Percentiles rank a stretch among this genome's conserved stretches.
Evolutionary conservation across 2,888 invertebrate species (phyloP).

Genomic region (Adela reaumurella): DNA sequence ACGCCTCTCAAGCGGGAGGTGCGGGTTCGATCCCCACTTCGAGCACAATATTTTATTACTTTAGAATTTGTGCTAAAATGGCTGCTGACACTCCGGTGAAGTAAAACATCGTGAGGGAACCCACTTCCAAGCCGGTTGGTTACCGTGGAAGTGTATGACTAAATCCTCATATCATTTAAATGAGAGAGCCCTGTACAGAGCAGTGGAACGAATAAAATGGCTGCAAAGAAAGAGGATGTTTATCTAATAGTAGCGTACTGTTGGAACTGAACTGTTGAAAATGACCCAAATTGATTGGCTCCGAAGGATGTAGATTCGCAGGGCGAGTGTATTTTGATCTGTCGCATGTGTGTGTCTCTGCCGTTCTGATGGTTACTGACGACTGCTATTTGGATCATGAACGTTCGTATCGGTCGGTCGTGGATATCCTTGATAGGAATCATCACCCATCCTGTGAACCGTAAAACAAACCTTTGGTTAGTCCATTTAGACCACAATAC

Average conservation of each 20-base stretch:
- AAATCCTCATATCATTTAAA: no score
- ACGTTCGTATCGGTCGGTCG: constrained; percentile 86
- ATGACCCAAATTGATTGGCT: constrained; percentile 70
- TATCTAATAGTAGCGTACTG: constrained; percentile 79
- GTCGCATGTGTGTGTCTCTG: constrained; percentile 95
- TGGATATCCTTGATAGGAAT: constrained; percentile 87
- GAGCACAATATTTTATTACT: no score
- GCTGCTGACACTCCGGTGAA: no score
- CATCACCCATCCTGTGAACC: constrained; percentile 88
- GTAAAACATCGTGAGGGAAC: no score
- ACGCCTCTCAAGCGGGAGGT: no score
- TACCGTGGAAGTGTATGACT: no score
- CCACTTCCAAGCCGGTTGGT: no score
- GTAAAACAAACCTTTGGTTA: no score
- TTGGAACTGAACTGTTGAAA: constrained; percentile 77
- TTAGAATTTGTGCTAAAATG: no score
- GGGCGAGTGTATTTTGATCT: constrained; percentile 94
- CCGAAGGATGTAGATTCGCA: constrained; percentile 62
- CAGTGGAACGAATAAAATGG: neutral
- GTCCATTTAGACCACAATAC: no score
- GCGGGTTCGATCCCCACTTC: no score
- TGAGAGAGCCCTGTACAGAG: no score
- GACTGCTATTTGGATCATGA: constrained; percentile 95
- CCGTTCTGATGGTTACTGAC: constrained; percentile 99
- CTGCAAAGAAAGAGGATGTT: constrained; percentile 12